Percentiles rank a stretch among this genome's conserved stretches.
These are phyloP conservation scores for Gobio gobio DNA, from an alignment of 2,113 vertebrate genomes.

Conservation along the genomic window DNA sequence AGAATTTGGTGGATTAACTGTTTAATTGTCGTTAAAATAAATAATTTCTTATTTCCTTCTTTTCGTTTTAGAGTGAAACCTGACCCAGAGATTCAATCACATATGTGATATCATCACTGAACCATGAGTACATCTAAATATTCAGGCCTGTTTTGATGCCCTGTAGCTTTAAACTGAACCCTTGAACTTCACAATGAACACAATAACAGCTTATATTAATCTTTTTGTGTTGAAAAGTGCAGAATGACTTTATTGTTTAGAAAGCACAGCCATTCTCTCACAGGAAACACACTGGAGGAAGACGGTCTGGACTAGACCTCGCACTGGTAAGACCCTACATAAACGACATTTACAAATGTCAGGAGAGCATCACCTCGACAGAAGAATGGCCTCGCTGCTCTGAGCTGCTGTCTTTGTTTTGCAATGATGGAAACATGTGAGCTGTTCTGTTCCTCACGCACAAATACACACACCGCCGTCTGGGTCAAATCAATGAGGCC, in stretches of 20 bases:
- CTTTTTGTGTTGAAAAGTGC: constrained; percentile 13
- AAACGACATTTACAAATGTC: constrained; percentile 41
- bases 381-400: constrained; percentile 21
- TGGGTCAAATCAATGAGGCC: constrained; percentile 57
- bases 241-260: constrained; percentile 32
- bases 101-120: background rate
- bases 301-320: background rate
- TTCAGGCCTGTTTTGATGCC: background rate
- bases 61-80: background rate
- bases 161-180: background rate
- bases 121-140: background rate
- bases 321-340: background rate
- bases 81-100: background rate
- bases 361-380: constrained; percentile 42
- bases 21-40: background rate
- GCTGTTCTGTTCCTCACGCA: constrained; percentile 45
- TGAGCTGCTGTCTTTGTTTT: constrained; percentile 48
- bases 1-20: background rate
- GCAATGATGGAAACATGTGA: constrained; percentile 53
- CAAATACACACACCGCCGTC: constrained; percentile 51
- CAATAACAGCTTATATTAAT: background rate
- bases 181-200: background rate
- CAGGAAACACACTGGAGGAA: constrained; percentile 36
- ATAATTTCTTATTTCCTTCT: background rate
- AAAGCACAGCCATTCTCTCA: constrained; percentile 27